phyloP scores from a whole-genome alignment of 2,113 vertebrate species.

The Hydrochoerus hydrochaeris region DNA sequence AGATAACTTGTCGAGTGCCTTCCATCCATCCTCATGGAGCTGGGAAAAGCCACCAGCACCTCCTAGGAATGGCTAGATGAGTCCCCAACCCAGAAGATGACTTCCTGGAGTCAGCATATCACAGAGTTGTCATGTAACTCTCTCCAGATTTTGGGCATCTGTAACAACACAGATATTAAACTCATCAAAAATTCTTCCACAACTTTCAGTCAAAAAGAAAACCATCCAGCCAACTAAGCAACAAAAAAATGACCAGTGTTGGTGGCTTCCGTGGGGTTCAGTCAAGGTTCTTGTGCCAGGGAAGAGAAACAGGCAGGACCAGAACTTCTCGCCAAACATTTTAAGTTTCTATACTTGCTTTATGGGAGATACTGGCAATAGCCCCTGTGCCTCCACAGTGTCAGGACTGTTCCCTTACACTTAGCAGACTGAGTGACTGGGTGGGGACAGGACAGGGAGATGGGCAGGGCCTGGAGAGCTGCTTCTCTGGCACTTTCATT shows the following conservation, averaged over 20 bases:
- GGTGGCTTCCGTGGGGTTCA: background rate
- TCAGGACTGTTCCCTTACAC: background rate
- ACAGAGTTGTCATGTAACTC: background rate
- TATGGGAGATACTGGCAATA: background rate
- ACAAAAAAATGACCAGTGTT: background rate
- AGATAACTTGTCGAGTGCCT: background rate
- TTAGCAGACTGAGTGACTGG: background rate
- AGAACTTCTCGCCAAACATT: background rate
- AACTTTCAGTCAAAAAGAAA: slow-evolving; percentile 3
- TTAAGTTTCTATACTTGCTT: background rate
- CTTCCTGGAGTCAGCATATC: background rate
- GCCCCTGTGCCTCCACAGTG: background rate
- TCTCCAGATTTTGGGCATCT: background rate
- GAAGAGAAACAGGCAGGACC: background rate
- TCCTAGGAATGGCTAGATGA: background rate
- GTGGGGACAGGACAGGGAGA: background rate
- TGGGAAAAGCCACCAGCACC: background rate
- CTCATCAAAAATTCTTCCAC: background rate
- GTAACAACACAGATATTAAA: background rate
- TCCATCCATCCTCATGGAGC: background rate
- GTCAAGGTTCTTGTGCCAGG: background rate
- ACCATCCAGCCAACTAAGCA: background rate
- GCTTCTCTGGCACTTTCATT: too few relatives aligned
- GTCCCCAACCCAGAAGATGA: background rate
- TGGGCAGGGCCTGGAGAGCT: background rate